Base-by-base conservation (phyloP, 1,140 invertebrate species). In the Euglossa dilemma region DNA sequence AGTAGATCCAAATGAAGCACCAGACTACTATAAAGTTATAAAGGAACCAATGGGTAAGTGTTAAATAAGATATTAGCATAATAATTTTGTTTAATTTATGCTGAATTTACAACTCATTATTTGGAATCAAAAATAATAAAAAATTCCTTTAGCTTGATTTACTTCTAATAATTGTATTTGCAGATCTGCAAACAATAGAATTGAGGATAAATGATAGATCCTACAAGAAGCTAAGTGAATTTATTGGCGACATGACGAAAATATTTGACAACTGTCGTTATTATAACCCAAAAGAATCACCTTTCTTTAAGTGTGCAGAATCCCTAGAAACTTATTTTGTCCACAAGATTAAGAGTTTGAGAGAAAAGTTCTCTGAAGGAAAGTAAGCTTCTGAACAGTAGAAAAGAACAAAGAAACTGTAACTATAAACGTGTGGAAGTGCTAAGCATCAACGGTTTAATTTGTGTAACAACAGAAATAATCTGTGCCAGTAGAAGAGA, bases 181-280 rank as follows among this genome's bases (percentile, higher is more conserved):
- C 94, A 99, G 98, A 99, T 96, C 95, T 99, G 80, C 97, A 98
- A 92, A 98, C 97, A 84, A 97, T 99, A 87, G 98, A 99, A 94
- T 95, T 96, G 69, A 97, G 98, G 95, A 96, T 99, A 91, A 97
- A 97, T 91, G 96, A 97, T 87, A 96, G 96, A 88, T 95, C 95
- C 36, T 99, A 99, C 92, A 96, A 96, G 90, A 97, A 97, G 91
- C 95, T 99, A 75, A 97, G 97, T 93, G 98, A 99, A 92, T 99
- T 99, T 93, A 98, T 99, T 90, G 98, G 98, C 92, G 98, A 99
- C 93, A 98, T 99, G 96, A 99, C 98, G 61, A 98, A 99, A 93
- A 99, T 99, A 91, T 99, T 99, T 95, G 98, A 99, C 94, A 99
- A 99, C 94, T 99, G 98, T 95, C 97, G 98, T 76, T 98, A 98